Evolutionary conservation across 2,888 invertebrate genomes (phyloP).

Genomic region (Leucophenga montana): DNA sequence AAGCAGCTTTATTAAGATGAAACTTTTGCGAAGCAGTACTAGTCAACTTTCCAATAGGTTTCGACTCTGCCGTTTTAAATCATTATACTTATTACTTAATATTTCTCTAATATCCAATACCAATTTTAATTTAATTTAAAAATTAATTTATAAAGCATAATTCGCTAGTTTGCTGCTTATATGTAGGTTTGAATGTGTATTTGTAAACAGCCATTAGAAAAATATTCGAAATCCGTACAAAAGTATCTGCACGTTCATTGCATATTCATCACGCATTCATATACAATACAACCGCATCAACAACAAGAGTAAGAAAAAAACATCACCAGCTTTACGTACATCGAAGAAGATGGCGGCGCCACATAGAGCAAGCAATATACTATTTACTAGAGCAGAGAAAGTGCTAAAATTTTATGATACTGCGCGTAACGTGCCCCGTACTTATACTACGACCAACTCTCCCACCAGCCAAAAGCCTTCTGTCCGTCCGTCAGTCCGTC

Average conservation of each 20-base stretch:
- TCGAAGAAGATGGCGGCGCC: neutral
- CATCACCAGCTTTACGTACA: neutral
- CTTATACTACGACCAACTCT: neutral
- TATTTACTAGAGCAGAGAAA: neutral
- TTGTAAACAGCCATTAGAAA: neutral
- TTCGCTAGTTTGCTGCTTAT: neutral
- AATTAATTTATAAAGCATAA: neutral
- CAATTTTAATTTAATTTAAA: neutral
- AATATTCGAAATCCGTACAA: neutral
- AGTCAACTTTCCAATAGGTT: no score
- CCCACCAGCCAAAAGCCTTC: no score
- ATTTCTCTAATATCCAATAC: no score
- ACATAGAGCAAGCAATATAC: neutral
- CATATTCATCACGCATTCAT: slow-evolving; percentile 28
- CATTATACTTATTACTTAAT: no score
- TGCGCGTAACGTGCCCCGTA: neutral
- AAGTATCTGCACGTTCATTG: slow-evolving; percentile 20
- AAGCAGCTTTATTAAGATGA: no score
- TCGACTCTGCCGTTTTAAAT: no score
- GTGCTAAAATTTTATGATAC: slow-evolving; percentile 31
- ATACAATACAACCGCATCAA: slow-evolving; percentile 1
- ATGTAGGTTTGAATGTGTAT: neutral
- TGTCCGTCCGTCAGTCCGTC: no score
- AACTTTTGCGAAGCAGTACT: no score
- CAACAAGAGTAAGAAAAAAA: neutral